Evolutionary conservation across 2,888 invertebrate species (phyloP).

Genomic region (Plagiodera versicolora): DNA sequence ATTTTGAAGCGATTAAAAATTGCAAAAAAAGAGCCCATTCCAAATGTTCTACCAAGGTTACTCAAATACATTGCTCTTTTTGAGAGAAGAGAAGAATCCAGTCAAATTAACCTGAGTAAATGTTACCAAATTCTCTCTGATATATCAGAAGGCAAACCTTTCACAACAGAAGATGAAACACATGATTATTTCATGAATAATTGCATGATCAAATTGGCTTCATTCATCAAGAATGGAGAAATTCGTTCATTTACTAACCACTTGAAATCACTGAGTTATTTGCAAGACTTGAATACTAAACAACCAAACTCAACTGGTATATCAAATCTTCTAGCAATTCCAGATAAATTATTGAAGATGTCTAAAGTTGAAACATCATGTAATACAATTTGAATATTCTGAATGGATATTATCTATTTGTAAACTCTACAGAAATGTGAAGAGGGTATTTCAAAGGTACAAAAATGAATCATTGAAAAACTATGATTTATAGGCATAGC

Average conservation of each 20-base stretch:
- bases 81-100: constrained; percentile 37
- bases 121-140: constrained; percentile 34
- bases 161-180: constrained; percentile 28
- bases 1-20: constrained; percentile 35
- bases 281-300: constrained; percentile 19
- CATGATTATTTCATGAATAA: constrained; percentile 33
- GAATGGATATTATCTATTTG: background rate
- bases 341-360: constrained; percentile 25
- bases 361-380: constrained; percentile 1
- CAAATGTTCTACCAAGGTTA: constrained; percentile 42
- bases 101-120: constrained; percentile 38
- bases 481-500: too few species aligned
- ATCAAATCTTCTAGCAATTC: constrained; percentile 31
- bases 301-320: constrained; percentile 5
- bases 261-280: constrained; percentile 22
- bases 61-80: constrained; percentile 50
- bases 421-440: too few species aligned
- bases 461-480: too few species aligned
- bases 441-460: too few species aligned
- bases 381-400: background rate
- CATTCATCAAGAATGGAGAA: constrained; percentile 25
- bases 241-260: constrained; percentile 20
- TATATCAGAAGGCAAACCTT: constrained; percentile 30
- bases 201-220: constrained; percentile 32
- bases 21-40: constrained; percentile 23